phyloP scores from a whole-genome alignment of 2,113 vertebrate species.

The Dicerorhinus sumatrensis region DNA sequence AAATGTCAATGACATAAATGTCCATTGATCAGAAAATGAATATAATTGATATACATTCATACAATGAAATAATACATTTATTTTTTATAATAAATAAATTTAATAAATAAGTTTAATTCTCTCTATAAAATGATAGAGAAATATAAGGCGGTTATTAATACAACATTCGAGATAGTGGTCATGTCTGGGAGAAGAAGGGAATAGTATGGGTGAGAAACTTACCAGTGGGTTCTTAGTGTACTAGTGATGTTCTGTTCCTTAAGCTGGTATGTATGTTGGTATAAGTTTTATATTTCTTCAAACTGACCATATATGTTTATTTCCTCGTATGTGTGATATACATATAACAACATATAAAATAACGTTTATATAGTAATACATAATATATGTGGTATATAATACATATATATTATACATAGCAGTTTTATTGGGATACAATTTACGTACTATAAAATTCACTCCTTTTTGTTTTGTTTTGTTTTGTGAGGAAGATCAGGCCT shows the following conservation, averaged over 20 bases:
- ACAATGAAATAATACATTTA: conserved; percentile 9
- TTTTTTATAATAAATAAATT: neutral
- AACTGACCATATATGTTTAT: neutral
- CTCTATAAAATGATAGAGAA: neutral
- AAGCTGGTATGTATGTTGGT: neutral
- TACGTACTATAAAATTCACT: neutral
- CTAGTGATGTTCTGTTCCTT: neutral
- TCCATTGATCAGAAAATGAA: neutral
- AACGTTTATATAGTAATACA: neutral
- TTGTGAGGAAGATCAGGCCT: too few species aligned
- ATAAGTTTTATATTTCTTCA: neutral
- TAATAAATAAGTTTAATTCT: neutral
- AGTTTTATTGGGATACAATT: neutral
- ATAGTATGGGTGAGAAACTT: neutral
- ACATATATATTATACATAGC: neutral
- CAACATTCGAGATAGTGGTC: neutral
- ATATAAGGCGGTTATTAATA: neutral
- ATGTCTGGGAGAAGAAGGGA: neutral
- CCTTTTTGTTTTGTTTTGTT: too few species aligned
- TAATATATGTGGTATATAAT: neutral
- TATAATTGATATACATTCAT: neutral
- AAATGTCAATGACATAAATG: neutral
- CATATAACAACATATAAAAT: neutral
- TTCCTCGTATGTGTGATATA: neutral
- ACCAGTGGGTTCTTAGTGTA: neutral